phyloP scores from a whole-genome alignment of 2,113 vertebrate genomes.

The Oryzias celebensis region DNA sequence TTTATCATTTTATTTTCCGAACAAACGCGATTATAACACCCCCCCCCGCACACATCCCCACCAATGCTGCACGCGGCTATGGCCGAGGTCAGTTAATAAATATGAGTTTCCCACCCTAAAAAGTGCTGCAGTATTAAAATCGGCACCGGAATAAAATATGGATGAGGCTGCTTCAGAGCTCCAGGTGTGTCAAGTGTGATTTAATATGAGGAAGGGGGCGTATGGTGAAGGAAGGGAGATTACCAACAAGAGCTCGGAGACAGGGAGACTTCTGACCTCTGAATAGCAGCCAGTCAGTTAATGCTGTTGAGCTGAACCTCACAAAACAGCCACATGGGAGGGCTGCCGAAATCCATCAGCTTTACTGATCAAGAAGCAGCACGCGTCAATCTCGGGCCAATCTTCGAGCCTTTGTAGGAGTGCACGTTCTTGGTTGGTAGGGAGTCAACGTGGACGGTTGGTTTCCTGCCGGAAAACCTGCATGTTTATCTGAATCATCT shows the following conservation, averaged over 20 bases:
- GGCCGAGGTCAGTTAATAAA: slow-evolving; percentile 89
- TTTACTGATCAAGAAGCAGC: slow-evolving; percentile 78
- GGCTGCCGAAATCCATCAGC: slow-evolving; percentile 83
- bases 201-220: slow-evolving; percentile 86
- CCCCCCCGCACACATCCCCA: slow-evolving; percentile 13
- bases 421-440: slow-evolving; percentile 22
- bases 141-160: slow-evolving; percentile 91
- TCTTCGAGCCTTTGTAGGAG: slow-evolving; percentile 24
- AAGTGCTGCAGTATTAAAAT: slow-evolving; percentile 93
- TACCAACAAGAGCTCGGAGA: slow-evolving; percentile 80
- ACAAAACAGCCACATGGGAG: slow-evolving; percentile 84
- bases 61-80: slow-evolving; percentile 79
- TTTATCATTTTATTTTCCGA: slow-evolving; percentile 91
- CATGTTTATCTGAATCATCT: no score
- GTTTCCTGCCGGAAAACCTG: no score
- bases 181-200: slow-evolving; percentile 96
- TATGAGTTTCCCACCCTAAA: slow-evolving; percentile 80
- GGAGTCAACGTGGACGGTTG: slow-evolving; percentile 4
- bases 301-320: slow-evolving; percentile 83
- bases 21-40: slow-evolving; percentile 86
- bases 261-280: slow-evolving; percentile 83
- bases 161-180: slow-evolving; percentile 85
- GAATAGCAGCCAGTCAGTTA: slow-evolving; percentile 87
- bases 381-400: slow-evolving; percentile 43
- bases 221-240: slow-evolving; percentile 76